Conservation (phyloP, 2,888 invertebrate genomes). For the Polydrusus tereticollis region DNA sequence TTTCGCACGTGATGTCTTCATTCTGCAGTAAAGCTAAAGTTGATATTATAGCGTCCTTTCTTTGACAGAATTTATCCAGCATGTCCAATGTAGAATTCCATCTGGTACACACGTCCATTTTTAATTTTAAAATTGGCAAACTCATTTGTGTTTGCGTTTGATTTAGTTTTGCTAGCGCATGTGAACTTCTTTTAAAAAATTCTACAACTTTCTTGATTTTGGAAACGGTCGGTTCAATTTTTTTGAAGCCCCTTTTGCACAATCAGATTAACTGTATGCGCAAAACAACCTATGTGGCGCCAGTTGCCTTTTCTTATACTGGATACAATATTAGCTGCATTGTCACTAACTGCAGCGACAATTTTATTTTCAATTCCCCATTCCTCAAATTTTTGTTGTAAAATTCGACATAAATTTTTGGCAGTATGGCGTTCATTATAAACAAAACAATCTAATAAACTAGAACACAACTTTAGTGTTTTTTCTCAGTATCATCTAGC, state of each 20-base stretch:
- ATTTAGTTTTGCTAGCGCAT: conserved; percentile 6
- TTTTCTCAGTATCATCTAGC: conserved; percentile 13
- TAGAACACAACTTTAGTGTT: not conserved
- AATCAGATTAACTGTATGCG: conserved; percentile 56
- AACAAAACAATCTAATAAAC: conserved; percentile 25
- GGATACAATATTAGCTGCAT: conserved; percentile 45
- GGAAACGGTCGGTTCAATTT: conserved; percentile 18
- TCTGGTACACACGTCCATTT: not conserved
- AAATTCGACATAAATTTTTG: conserved; percentile 35
- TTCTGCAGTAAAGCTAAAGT: no score
- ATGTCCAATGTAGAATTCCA: no score
- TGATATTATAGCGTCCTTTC: no score
- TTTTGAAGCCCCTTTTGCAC: conserved; percentile 51
- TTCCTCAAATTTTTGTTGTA: conserved; percentile 6
- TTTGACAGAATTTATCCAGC: no score
- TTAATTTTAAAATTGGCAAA: conserved; percentile 28
- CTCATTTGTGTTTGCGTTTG: conserved; percentile 9
- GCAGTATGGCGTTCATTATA: conserved; percentile 45
- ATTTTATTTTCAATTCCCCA: conserved; percentile 45
- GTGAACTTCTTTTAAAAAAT: conserved; percentile 38
- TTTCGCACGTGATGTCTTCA: no score
- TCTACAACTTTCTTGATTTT: conserved; percentile 49
- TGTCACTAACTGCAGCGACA: conserved; percentile 52
- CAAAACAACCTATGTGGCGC: conserved; percentile 56
- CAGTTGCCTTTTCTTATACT: conserved; percentile 47